These are phyloP conservation scores for Progne subis DNA, from an alignment of 2,113 vertebrate genomes.

Conservation along the genomic window DNA sequence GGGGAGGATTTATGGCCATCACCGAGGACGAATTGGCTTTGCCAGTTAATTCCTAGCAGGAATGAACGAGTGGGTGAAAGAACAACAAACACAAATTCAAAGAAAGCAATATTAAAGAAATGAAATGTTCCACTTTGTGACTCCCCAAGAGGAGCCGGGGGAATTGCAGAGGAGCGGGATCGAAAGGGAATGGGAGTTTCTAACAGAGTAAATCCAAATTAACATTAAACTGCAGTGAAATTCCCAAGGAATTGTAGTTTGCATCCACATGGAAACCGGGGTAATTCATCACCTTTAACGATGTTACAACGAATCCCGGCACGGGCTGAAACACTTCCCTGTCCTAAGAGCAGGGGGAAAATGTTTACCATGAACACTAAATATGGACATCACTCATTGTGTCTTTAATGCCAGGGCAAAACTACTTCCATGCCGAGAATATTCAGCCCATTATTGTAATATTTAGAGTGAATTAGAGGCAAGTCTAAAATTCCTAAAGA, in stretches of 20 bases:
- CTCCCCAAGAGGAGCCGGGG: neutral
- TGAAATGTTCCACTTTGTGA: slow-evolving; percentile 1
- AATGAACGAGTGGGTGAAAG: neutral
- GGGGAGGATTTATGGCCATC: no score
- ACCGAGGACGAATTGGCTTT: neutral
- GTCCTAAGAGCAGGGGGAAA: slow-evolving; percentile 8
- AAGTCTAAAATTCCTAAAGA: slow-evolving; percentile 3
- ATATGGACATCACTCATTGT: slow-evolving; percentile 18
- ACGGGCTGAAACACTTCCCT: slow-evolving; percentile 18
- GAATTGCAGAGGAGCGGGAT: neutral
- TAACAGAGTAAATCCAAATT: slow-evolving; percentile 5
- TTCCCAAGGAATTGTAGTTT: slow-evolving; percentile 38
- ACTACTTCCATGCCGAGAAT: neutral
- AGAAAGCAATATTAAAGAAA: neutral
- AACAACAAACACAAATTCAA: neutral
- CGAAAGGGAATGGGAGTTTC: neutral
- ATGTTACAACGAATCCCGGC: neutral
- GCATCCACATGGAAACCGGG: neutral
- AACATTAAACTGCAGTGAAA: slow-evolving; percentile 18
- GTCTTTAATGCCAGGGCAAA: slow-evolving; percentile 23
- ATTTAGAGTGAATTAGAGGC: neutral
- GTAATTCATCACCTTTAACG: slow-evolving; percentile 61
- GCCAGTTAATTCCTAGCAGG: slow-evolving; percentile 31
- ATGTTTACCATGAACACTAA: slow-evolving; percentile 18
- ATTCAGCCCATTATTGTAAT: neutral